A percentile compares a stretch with the other conserved stretches of the same genome.
phyloP scores from a whole-genome alignment of 2,888 invertebrate species.

The Cephus sareptanus region DNA sequence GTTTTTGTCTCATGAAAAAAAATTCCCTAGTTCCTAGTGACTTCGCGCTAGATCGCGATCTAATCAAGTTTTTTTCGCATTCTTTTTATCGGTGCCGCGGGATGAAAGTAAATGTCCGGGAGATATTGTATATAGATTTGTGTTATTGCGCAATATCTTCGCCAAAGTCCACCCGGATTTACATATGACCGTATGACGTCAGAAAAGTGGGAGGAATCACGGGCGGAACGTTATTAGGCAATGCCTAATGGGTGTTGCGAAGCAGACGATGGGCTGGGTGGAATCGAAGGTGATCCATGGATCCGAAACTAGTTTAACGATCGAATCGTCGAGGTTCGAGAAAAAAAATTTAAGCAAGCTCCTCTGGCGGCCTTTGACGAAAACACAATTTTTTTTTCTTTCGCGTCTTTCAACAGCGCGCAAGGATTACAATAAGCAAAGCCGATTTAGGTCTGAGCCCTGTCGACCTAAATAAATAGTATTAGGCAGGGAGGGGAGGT shows the following conservation, averaged over 20 bases:
- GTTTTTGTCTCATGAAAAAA: too few relatives aligned
- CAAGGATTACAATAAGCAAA: conserved; percentile 1
- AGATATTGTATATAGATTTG: background rate
- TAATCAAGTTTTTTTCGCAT: too few relatives aligned
- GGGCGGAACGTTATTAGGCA: background rate
- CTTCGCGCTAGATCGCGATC: background rate
- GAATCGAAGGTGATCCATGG: background rate
- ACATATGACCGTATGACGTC: background rate
- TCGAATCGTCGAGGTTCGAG: background rate
- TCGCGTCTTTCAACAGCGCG: background rate
- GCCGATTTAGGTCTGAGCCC: background rate
- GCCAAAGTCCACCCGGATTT: background rate
- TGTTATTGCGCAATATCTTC: too few relatives aligned
- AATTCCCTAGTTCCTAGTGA: background rate
- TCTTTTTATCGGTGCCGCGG: background rate
- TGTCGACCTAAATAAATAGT: conserved; percentile 4
- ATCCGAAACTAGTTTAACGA: background rate
- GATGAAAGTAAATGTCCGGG: background rate
- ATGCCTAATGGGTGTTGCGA: background rate
- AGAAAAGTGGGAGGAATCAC: background rate
- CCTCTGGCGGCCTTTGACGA: background rate
- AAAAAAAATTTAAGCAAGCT: background rate
- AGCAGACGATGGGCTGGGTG: background rate
- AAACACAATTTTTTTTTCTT: background rate
- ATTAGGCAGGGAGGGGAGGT: background rate